Percentiles rank a stretch among this genome's conserved stretches.
phyloP scores from a whole-genome alignment of 2,797 vertebrate genomes.

The Erithacus rubecula region DNA sequence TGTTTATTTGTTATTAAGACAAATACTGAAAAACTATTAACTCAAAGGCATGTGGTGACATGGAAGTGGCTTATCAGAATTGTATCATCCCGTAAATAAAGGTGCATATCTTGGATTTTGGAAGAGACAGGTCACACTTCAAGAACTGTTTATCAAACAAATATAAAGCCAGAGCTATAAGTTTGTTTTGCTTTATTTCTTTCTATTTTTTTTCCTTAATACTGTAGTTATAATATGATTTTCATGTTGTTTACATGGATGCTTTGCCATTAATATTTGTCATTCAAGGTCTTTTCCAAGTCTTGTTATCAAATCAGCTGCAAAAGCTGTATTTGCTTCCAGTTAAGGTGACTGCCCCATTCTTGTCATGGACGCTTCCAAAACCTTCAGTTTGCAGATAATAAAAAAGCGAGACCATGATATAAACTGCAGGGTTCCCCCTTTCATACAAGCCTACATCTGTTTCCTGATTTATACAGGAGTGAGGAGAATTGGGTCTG shows the following conservation, averaged over 20 bases:
- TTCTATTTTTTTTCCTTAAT: neutral
- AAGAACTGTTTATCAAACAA: slow-evolving; percentile 23
- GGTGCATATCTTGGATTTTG: slow-evolving; percentile 9
- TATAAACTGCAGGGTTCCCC: neutral
- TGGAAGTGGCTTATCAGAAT: neutral
- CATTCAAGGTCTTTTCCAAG: neutral
- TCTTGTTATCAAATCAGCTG: neutral
- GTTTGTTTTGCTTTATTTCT: neutral
- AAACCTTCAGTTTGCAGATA: neutral
- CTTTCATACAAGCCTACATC: neutral
- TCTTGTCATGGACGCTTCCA: neutral
- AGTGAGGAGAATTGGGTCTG: neutral
- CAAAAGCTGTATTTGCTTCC: slow-evolving; percentile 1
- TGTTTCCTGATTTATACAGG: slow-evolving; percentile 24
- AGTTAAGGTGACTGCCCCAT: neutral
- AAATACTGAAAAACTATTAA: slow-evolving; percentile 51
- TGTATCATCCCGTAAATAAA: slow-evolving; percentile 34
- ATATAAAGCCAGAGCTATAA: neutral
- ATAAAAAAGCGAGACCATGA: neutral
- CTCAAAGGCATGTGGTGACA: slow-evolving; percentile 1
- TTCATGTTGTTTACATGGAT: neutral
- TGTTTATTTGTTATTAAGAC: slow-evolving; percentile 6
- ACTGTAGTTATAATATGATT: neutral
- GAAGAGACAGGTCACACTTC: neutral
- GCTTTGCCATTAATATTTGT: neutral